A percentile compares a stretch with the other conserved stretches of the same genome.
phyloP scores from a whole-genome alignment of 2,113 vertebrate genomes.

The Melanocharis versteri region DNA sequence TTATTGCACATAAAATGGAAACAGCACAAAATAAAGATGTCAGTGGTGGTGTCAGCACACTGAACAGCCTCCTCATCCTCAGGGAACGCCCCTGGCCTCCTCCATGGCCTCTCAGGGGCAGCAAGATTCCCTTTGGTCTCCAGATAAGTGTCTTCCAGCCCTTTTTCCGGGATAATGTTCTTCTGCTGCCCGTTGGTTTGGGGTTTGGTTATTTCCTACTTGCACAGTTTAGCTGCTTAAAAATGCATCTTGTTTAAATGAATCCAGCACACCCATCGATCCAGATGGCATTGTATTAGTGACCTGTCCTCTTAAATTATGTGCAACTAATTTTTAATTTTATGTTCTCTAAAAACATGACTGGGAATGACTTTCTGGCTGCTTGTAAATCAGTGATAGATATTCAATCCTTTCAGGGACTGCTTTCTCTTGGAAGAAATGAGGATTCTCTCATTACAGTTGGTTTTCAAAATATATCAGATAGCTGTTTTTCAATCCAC shows the following conservation, averaged over 20 bases:
- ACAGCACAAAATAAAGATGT: background rate
- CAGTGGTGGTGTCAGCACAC: accelerated
- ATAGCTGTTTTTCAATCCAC: background rate
- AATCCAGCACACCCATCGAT: background rate
- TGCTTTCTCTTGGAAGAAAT: conserved; percentile 18
- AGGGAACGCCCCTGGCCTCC: background rate
- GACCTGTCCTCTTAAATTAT: conserved; percentile 54
- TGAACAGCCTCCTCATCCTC: accelerated
- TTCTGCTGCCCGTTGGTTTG: background rate
- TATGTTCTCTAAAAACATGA: background rate
- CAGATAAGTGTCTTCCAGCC: background rate
- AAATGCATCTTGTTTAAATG: background rate
- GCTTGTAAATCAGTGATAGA: conserved; percentile 26
- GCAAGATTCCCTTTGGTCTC: background rate
- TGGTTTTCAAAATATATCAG: conserved; percentile 22
- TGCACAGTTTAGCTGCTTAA: background rate
- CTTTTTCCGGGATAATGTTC: background rate
- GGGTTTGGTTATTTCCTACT: background rate
- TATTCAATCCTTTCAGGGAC: background rate
- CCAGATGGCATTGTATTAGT: conserved; percentile 18
- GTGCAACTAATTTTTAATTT: conserved; percentile 38
- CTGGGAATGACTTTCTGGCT: conserved; percentile 26
- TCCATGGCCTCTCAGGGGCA: accelerated
- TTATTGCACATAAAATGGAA: background rate
- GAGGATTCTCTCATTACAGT: background rate